A percentile compares a stretch with the other conserved stretches of the same genome.
Conservation (phyloP, 2,888 invertebrate genomes). For the Eristalinus aeneus region DNA sequence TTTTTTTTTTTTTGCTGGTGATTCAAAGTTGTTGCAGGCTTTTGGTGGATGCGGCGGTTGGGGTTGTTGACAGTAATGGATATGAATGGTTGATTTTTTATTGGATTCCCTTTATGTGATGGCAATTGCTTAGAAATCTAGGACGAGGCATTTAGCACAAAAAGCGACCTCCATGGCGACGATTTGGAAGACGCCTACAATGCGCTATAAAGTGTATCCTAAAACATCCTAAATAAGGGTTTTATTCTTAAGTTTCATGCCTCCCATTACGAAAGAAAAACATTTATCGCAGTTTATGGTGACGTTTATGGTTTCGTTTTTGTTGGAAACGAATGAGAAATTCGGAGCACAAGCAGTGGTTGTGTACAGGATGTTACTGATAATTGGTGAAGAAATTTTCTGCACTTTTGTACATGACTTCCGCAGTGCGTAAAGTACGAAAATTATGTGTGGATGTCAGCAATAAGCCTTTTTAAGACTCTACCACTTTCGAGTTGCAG, state of each 20-base stretch:
- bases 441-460: no score
- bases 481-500: no score
- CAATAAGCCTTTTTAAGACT: no score
- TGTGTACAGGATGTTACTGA: no score
- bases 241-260: background rate
- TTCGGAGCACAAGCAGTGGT: no score
- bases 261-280: background rate
- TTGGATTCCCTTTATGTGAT: background rate
- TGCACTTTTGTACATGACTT: no score
- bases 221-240: background rate
- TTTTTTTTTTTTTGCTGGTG: background rate
- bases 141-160: background rate
- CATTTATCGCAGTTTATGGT: background rate
- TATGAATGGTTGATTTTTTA: background rate
- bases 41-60: background rate
- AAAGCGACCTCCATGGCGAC: background rate
- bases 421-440: no score
- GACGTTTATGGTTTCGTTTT: background rate
- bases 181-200: background rate
- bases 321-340: no score
- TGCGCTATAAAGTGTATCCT: background rate
- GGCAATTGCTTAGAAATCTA: slow-evolving; percentile 1
- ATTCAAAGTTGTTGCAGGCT: background rate
- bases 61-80: background rate
- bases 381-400: no score